Evolutionary conservation across 1,140 invertebrate genomes (phyloP).

Genomic region (Drosophila chauvacae): DNA sequence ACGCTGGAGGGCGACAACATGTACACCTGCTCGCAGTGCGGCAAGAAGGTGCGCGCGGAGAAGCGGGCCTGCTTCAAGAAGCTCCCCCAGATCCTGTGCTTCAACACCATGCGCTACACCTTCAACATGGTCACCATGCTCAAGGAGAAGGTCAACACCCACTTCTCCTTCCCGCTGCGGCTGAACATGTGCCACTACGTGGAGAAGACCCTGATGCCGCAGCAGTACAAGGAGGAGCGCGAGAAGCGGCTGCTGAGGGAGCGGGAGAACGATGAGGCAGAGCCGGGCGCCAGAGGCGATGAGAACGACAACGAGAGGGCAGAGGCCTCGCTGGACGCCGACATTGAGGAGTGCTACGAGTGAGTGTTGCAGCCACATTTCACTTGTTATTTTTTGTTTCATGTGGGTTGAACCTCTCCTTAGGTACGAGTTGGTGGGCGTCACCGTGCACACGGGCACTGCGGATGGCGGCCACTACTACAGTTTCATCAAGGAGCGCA

Average conservation of each 20-base stretch:
- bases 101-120: slow-evolving; percentile 99
- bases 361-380: slow-evolving; percentile 20
- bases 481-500: slow-evolving; percentile 95
- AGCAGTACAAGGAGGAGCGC: slow-evolving; percentile 89
- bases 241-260: slow-evolving; percentile 50
- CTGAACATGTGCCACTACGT: slow-evolving; percentile 98
- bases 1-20: slow-evolving; percentile 98
- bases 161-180: slow-evolving; percentile 97
- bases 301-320: slow-evolving; percentile 68
- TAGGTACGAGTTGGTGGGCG: slow-evolving; percentile 97
- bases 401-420: slow-evolving; percentile 64
- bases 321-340: slow-evolving; percentile 67
- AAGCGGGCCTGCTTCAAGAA: slow-evolving; percentile 98
- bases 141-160: slow-evolving; percentile 98
- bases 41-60: slow-evolving; percentile 96
- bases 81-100: slow-evolving; percentile 95
- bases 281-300: slow-evolving; percentile 27
- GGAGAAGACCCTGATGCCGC: slow-evolving; percentile 96
- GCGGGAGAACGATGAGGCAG: slow-evolving; percentile 9
- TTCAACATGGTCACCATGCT: slow-evolving; percentile 99
- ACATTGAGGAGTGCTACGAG: slow-evolving; percentile 79
- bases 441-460: slow-evolving; percentile 98
- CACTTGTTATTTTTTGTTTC: not conserved
- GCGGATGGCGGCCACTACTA: slow-evolving; percentile 99
- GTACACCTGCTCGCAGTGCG: slow-evolving; percentile 98